Conservation (phyloP, 2,113 vertebrate genomes). For the Ciconia maguari region DNA sequence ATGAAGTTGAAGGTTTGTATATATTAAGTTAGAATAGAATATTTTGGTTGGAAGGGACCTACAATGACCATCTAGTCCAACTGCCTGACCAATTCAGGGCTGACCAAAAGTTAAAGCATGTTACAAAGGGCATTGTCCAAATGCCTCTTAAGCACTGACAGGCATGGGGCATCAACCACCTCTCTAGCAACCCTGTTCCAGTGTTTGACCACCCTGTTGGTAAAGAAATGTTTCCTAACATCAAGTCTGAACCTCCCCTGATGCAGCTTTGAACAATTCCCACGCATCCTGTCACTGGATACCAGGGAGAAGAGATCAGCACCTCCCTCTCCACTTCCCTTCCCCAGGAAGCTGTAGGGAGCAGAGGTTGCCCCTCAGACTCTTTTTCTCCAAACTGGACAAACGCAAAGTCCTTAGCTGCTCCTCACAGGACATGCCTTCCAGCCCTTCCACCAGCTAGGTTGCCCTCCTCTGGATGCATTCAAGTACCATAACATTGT, state of each 20-base stretch:
- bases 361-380: too few relatives aligned
- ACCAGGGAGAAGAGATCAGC: neutral
- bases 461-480: fast-evolving
- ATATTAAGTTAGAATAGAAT: neutral
- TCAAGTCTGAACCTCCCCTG: neutral
- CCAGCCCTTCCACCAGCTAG: neutral
- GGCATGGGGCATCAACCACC: fast-evolving
- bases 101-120: neutral
- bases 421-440: neutral
- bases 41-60: neutral
- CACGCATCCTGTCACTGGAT: neutral
- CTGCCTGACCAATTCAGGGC: neutral
- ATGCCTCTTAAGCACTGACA: neutral
- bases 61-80: neutral
- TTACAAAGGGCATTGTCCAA: neutral
- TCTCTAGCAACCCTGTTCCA: neutral
- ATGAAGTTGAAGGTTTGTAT: neutral
- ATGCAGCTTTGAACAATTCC: neutral
- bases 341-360: neutral
- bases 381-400: neutral
- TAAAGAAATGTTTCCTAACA: neutral
- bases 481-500: neutral
- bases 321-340: neutral
- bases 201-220: fast-evolving
- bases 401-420: neutral